These are phyloP conservation scores for Oscheius sp. DNA, from an alignment of 1,140 invertebrate species.

Conservation along the genomic window DNA sequence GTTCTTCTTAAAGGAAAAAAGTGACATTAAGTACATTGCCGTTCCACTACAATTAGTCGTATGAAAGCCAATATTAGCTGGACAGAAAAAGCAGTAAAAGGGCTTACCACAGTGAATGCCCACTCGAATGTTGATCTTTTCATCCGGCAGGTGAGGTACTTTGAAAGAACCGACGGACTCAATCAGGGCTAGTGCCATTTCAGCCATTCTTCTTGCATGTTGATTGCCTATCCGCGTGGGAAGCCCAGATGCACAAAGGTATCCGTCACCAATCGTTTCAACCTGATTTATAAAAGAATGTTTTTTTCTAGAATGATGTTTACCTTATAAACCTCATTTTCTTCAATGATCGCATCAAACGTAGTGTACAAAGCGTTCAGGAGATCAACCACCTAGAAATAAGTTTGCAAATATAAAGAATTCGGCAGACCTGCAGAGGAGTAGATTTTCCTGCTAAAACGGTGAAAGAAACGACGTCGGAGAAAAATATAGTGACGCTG, in stretches of 20 bases:
- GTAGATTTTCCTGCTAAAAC: conserved; percentile 75
- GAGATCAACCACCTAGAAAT: conserved; percentile 69
- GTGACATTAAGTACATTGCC: too few relatives aligned
- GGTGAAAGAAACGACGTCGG: conserved; percentile 92
- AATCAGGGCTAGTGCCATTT: conserved; percentile 51
- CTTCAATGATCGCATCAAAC: conserved; percentile 75
- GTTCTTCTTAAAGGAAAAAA: too few relatives aligned
- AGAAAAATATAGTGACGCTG: conserved; percentile 70
- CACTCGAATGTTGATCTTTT: conserved; percentile 75
- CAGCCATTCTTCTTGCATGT: conserved; percentile 68
- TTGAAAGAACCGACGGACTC: conserved; percentile 71
- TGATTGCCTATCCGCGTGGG: conserved; percentile 67
- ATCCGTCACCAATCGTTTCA: conserved; percentile 63
- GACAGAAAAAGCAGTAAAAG: not conserved
- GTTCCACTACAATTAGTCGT: too few relatives aligned
- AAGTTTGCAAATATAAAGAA: not conserved
- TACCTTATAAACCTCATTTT: conserved; percentile 79
- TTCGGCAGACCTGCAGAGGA: conserved; percentile 61
- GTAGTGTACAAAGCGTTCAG: conserved; percentile 80
- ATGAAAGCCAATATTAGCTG: conserved; percentile 69
- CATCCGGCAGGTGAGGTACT: conserved; percentile 78
- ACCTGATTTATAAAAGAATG: conserved; percentile 9
- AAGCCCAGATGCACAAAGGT: conserved; percentile 74
- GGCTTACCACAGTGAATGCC: conserved; percentile 62
- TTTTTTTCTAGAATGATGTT: not conserved